phyloP scores from a whole-genome alignment of 2,113 vertebrate species.

The Donacobius atricapilla region DNA sequence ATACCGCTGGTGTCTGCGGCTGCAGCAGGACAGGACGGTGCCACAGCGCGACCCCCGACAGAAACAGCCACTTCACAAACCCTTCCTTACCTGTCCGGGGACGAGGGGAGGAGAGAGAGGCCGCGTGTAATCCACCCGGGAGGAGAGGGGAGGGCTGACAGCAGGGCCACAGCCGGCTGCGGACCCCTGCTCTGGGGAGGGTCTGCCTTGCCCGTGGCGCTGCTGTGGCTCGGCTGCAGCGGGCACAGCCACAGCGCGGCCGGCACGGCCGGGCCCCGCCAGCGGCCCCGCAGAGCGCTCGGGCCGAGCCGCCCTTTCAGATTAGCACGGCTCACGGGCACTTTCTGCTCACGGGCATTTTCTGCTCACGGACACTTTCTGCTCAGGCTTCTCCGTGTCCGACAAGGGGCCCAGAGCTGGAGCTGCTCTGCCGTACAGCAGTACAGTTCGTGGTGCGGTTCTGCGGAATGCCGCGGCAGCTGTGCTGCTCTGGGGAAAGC shows the following conservation, averaged over 20 bases:
- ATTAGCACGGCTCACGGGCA: too few species aligned
- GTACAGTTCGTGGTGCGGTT: not conserved
- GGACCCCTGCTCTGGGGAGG: not conserved
- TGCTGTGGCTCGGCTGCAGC: not conserved
- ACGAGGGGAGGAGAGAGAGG: too few species aligned
- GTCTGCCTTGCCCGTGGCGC: not conserved
- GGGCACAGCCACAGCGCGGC: not conserved
- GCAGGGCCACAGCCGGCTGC: not conserved
- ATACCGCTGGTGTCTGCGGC: rapidly evolving
- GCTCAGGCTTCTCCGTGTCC: rapidly evolving
- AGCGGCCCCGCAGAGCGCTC: too few species aligned
- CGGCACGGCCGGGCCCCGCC: too few species aligned
- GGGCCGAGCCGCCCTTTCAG: too few species aligned
- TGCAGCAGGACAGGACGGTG: not conserved
- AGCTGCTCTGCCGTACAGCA: not conserved
- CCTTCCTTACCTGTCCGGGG: rapidly evolving
- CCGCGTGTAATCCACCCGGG: rapidly evolving
- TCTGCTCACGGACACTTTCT: not conserved
- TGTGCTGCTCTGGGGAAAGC: not conserved
- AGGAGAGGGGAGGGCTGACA: rapidly evolving
- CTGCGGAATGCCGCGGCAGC: not conserved
- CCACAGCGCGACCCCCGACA: rapidly evolving
- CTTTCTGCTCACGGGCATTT: too few species aligned
- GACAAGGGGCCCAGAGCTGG: not conserved
- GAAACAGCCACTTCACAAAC: rapidly evolving